Percentiles rank a stretch among this genome's conserved stretches.
These are phyloP conservation scores for Psix sp. DNA, from an alignment of 1,140 invertebrate genomes.

Conservation along the genomic window DNA sequence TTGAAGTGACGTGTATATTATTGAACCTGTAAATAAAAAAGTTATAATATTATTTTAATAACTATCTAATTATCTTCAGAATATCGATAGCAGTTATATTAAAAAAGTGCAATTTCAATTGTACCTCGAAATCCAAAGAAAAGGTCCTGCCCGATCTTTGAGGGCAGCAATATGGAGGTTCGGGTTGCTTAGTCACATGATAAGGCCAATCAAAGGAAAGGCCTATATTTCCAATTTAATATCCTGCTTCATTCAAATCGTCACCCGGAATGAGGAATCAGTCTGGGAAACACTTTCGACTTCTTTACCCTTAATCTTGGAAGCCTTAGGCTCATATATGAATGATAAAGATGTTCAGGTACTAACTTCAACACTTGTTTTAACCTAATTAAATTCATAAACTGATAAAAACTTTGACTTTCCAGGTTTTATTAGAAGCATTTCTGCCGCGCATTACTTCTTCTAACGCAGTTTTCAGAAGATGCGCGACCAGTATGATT, in stretches of 20 bases:
- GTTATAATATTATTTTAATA: neutral
- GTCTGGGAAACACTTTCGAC: slow-evolving; percentile 85
- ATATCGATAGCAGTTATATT: slow-evolving; percentile 81
- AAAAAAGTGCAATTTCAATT: slow-evolving; percentile 86
- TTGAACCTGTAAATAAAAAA: neutral
- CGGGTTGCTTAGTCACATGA: slow-evolving; percentile 82
- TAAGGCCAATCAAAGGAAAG: slow-evolving; percentile 85
- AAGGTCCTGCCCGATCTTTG: slow-evolving; percentile 82
- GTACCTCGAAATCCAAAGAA: slow-evolving; percentile 89
- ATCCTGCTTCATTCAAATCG: slow-evolving; percentile 83
- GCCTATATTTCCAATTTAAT: slow-evolving; percentile 86
- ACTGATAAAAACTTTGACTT: neutral
- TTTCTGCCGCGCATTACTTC: slow-evolving; percentile 83
- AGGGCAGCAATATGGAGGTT: slow-evolving; percentile 86
- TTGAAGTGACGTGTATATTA: too few species aligned
- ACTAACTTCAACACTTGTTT: too few species aligned
- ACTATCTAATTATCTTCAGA: slow-evolving; percentile 67
- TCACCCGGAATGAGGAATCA: slow-evolving; percentile 83
- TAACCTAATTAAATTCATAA: slow-evolving; percentile 8
- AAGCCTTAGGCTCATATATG: slow-evolving; percentile 84
- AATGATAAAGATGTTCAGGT: slow-evolving; percentile 86
- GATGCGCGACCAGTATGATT: slow-evolving; percentile 82
- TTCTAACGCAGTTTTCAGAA: slow-evolving; percentile 79
- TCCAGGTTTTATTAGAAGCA: slow-evolving; percentile 80
- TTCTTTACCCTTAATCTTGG: slow-evolving; percentile 83